Conservation (phyloP, 1,140 invertebrate genomes). For the Drosophila hydei region DNA sequence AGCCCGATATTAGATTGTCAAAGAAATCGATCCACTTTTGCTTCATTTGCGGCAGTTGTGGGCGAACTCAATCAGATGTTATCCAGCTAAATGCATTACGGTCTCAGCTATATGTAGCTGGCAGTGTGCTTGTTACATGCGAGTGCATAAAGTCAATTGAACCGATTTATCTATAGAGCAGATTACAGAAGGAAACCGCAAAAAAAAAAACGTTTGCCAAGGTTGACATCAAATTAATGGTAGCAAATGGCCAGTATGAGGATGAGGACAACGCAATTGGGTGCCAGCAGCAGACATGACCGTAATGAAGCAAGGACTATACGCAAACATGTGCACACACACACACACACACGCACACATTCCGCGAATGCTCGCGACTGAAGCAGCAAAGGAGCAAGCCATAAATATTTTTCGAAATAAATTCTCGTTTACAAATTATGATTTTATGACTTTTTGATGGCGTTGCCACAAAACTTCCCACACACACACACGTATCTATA, state of each 20-base stretch:
- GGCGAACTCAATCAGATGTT: conserved; percentile 10
- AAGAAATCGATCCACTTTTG: background rate
- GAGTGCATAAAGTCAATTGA: conserved; percentile 48
- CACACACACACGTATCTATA: conserved; percentile 24
- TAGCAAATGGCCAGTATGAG: conserved; percentile 17
- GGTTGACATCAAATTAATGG: conserved; percentile 42
- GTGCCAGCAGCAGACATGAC: conserved; percentile 43
- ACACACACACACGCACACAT: conserved; percentile 22
- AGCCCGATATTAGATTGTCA: background rate
- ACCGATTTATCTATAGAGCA: conserved; percentile 33
- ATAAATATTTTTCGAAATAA: conserved; percentile 82
- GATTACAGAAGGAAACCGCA: conserved; percentile 26
- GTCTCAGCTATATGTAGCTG: background rate
- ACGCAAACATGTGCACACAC: background rate
- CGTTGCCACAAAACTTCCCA: conserved; percentile 58
- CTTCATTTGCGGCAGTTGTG: conserved; percentile 1
- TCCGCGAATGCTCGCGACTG: conserved; percentile 50
- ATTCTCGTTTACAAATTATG: conserved; percentile 81
- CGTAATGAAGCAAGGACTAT: conserved; percentile 60
- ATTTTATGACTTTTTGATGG: conserved; percentile 82
- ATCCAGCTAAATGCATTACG: conserved; percentile 11
- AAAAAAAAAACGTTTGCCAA: conserved; percentile 43
- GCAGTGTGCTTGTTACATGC: conserved; percentile 6
- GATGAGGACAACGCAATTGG: conserved; percentile 23
- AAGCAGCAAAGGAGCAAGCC: conserved; percentile 51